A percentile compares a stretch with the other conserved stretches of the same genome.
These are phyloP conservation scores for Rhodophaea formosa DNA, from an alignment of 2,888 invertebrate genomes.

Conservation along the genomic window DNA sequence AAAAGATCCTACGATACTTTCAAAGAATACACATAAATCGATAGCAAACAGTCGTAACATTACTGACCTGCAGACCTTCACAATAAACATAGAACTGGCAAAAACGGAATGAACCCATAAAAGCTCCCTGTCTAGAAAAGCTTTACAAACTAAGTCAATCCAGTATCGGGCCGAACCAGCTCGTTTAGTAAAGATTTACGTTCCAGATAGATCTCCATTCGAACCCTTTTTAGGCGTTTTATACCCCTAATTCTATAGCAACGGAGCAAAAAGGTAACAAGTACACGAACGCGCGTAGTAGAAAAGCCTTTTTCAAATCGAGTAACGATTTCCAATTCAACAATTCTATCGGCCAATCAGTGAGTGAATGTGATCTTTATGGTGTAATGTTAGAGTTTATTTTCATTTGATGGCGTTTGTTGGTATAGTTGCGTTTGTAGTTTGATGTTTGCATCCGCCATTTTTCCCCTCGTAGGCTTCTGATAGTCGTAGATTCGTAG, in stretches of 20 bases:
- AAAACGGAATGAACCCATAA: conserved; percentile 20
- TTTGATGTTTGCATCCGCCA: conserved; percentile 44
- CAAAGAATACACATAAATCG: neutral
- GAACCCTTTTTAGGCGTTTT: conserved; percentile 59
- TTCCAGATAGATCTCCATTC: conserved; percentile 32
- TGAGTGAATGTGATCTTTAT: conserved; percentile 5
- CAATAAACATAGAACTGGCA: neutral
- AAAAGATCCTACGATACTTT: no score
- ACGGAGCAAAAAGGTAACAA: conserved; percentile 43
- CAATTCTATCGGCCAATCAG: conserved; percentile 17
- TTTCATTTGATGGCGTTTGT: conserved; percentile 15
- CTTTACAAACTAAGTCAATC: conserved; percentile 20
- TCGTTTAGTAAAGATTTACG: conserved; percentile 44
- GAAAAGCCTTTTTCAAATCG: conserved; percentile 35
- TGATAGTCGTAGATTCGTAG: neutral
- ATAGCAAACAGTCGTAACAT: neutral
- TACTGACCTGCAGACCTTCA: neutral
- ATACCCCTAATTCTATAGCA: conserved; percentile 50
- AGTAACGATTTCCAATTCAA: conserved; percentile 16
- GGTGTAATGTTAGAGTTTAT: neutral
- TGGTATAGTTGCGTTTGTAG: conserved; percentile 38
- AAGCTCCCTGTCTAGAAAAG: conserved; percentile 17
- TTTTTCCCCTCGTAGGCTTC: conserved; percentile 34
- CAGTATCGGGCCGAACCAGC: conserved; percentile 12
- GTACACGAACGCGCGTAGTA: conserved; percentile 30